Evolutionary conservation across 1,140 invertebrate species (phyloP), one percentile per base, ranked within the genome.

Genomic region (Anoplophora glabripennis): DNA sequence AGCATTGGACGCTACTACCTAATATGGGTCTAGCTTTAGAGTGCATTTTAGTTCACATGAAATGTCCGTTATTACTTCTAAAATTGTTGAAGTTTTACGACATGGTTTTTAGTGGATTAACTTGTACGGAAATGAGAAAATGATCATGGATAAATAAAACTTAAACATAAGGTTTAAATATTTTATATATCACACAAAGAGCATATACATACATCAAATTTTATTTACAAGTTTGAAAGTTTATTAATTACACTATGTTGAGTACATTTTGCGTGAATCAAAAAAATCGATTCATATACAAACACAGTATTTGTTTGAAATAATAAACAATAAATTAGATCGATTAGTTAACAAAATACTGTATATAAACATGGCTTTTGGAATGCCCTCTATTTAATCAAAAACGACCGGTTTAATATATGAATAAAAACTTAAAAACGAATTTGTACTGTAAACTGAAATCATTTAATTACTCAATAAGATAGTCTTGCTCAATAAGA

Each of bases 171-270:
- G 55, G 65, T 69, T 72, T 72, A 66, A 72, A 70, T 72, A 73
- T 66, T 65, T 75, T 72, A 73, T 75, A 71, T 75, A 74, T 75
- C 74, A 75, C 74, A 75, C 73, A 68, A 73, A 75, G 73, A 74
- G 70, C 70, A 73, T 74, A 72, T 74, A 74, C 73, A 73, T 74
- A 75, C 74, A 75, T 75, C 72, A 67, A 75, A 36, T 58, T 66
- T 35, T 63, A 63, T 66, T 44, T 61, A 66, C 64, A 63, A 53
- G 60, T 61, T 61, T 46, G 42, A 54, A 66, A 54, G 48, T 37
- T 61, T 47, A 15, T 47, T 53, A 57, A 56, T 61, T 58, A 55
- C 36, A 41, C 54, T 56, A 56, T 56, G 42, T 56, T 44, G 35
- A 56, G 36, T 56, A 21, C 45, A 55, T 55, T 45, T 55, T 34